A percentile compares a stretch with the other conserved stretches of the same genome.
These are phyloP conservation scores for Engystomops pustulosus DNA, from an alignment of 2,113 vertebrate species.

Conservation along the genomic window DNA sequence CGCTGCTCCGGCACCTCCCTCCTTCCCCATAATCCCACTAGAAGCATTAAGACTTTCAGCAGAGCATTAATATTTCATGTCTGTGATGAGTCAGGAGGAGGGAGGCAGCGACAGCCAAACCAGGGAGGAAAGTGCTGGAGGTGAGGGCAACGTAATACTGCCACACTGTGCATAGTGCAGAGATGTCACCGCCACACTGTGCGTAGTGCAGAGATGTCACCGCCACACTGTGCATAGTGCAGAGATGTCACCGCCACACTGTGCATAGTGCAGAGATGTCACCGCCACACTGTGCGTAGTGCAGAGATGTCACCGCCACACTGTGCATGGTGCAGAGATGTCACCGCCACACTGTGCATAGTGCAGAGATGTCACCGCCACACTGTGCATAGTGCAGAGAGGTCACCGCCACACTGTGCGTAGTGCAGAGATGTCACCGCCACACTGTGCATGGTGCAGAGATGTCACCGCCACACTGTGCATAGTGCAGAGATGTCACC, in stretches of 20 bases:
- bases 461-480: background rate
- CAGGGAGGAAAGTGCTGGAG: conserved; percentile 11
- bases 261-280: background rate
- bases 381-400: background rate
- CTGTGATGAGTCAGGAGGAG: conserved; percentile 49
- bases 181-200: background rate
- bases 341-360: background rate
- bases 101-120: background rate
- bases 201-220: background rate
- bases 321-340: background rate
- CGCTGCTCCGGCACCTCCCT: background rate
- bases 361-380: background rate
- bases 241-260: background rate
- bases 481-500: background rate
- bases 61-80: conserved; percentile 55
- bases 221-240: background rate
- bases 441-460: background rate
- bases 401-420: background rate
- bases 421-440: background rate
- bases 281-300: background rate
- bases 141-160: background rate
- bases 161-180: background rate
- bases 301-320: too few relatives aligned
- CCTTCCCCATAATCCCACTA: conserved; percentile 27
- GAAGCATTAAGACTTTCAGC: conserved; percentile 54